A percentile compares a stretch with the other conserved stretches of the same genome.
Conservation (phyloP, 2,113 vertebrate species). For the Turdus rufiventris region DNA sequence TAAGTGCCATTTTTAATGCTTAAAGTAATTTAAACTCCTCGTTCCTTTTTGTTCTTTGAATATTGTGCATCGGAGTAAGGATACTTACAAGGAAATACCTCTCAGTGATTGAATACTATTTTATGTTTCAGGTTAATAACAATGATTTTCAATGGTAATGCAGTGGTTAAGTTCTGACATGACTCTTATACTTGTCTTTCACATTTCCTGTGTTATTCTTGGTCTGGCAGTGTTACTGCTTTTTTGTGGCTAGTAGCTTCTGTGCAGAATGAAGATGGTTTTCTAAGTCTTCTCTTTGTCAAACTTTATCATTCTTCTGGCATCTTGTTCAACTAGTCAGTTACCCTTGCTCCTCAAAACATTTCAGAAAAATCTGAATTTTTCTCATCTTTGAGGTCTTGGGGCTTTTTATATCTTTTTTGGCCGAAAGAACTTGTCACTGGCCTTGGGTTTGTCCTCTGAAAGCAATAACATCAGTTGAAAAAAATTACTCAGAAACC, state of each 20-base stretch:
- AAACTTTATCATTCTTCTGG: not conserved
- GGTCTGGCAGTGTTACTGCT: not conserved
- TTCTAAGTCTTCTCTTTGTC: not conserved
- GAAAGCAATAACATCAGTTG: not conserved
- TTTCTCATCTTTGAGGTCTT: not conserved
- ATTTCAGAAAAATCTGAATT: not conserved
- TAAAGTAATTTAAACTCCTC: not conserved
- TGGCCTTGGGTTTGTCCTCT: not conserved
- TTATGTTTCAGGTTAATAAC: not conserved
- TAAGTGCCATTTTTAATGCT: not conserved
- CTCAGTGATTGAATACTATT: not conserved
- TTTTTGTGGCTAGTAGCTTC: not conserved
- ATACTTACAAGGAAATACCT: not conserved
- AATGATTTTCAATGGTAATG: not conserved
- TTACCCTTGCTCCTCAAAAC: not conserved
- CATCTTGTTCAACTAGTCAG: not conserved
- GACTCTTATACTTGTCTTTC: not conserved
- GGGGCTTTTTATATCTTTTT: not conserved
- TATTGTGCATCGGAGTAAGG: not conserved
- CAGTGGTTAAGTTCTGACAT: not conserved
- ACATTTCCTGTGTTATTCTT: not conserved
- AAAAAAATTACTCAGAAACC: not conserved
- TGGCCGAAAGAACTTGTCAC: not conserved
- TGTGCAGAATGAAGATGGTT: not conserved
- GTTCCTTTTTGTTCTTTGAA: not conserved